A percentile compares a stretch with the other conserved stretches of the same genome.
phyloP scores from a whole-genome alignment of 2,797 vertebrate species.

The Parauchenoglanis ngamensis region DNA sequence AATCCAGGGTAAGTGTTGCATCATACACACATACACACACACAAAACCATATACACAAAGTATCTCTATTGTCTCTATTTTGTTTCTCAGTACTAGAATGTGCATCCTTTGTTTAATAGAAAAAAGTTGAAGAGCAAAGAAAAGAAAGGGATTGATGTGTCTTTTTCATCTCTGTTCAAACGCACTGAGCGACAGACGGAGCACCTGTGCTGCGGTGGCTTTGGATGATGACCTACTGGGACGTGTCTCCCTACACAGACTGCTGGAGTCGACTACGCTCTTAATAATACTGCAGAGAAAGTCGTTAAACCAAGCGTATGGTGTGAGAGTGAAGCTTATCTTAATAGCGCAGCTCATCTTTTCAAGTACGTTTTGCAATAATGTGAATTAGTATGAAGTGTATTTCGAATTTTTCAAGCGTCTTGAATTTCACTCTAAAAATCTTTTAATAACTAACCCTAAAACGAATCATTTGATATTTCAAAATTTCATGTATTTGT shows the following conservation, averaged over 20 bases:
- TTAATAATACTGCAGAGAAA: slow-evolving; percentile 20
- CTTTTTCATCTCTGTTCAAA: slow-evolving; percentile 54
- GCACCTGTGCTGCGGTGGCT: slow-evolving; percentile 42
- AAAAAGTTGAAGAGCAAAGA: slow-evolving; percentile 36
- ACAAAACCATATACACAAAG: background rate
- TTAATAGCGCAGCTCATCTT: background rate
- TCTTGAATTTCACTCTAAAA: slow-evolving; percentile 21
- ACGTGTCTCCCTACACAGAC: slow-evolving; percentile 9
- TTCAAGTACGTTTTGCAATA: background rate
- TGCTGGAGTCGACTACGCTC: slow-evolving; percentile 13
- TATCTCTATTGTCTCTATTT: slow-evolving; percentile 33
- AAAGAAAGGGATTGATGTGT: slow-evolving; percentile 45
- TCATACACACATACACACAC: slow-evolving; percentile 20
- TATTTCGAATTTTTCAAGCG: background rate
- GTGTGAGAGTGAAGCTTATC: background rate
- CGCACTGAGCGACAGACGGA: slow-evolving; percentile 20
- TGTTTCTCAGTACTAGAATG: slow-evolving; percentile 17
- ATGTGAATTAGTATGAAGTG: background rate
- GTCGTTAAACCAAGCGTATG: slow-evolving; percentile 34
- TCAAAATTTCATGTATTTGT: background rate
- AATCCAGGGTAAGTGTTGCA: slow-evolving; percentile 35
- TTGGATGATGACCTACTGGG: slow-evolving; percentile 35
- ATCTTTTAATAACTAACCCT: background rate
- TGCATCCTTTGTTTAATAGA: slow-evolving; percentile 28
- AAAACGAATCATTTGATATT: background rate